phyloP scores from a whole-genome alignment of 2,888 invertebrate genomes.

The Autographa gamma region DNA sequence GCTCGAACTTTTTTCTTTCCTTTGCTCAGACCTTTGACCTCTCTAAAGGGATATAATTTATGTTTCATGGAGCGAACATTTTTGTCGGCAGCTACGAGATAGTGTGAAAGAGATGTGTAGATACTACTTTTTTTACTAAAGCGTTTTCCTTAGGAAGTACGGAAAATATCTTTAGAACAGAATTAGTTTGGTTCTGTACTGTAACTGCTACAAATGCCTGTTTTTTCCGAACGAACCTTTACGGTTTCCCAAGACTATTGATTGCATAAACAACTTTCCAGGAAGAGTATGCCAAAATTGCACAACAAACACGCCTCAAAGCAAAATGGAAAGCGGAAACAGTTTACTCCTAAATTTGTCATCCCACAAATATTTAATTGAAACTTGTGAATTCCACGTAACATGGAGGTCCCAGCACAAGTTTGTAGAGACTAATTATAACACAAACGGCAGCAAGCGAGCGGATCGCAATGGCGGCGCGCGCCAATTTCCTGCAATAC shows the following conservation, averaged over 20 bases:
- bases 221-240: not conserved
- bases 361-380: constrained; percentile 31
- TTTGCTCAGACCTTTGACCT: constrained; percentile 42
- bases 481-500: constrained; percentile 79
- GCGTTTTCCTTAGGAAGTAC: not conserved
- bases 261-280: not conserved
- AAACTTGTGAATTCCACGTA: constrained; percentile 27
- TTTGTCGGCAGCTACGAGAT: constrained; percentile 33
- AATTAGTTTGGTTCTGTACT: not conserved
- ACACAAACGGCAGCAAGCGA: constrained; percentile 63
- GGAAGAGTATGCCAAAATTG: not conserved
- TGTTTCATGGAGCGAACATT: constrained; percentile 56
- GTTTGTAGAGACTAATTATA: constrained; percentile 71
- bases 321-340: not conserved
- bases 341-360: constrained; percentile 3
- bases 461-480: constrained; percentile 65
- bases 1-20: constrained; percentile 51
- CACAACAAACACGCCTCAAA: not conserved
- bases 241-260: not conserved
- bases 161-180: not conserved
- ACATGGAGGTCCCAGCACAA: constrained; percentile 49
- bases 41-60: constrained; percentile 58
- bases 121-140: not conserved
- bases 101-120: constrained; percentile 6
- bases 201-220: not conserved